A percentile compares a stretch with the other conserved stretches of the same genome.
phyloP scores from a whole-genome alignment of 2,888 invertebrate species.

The Neoitamus cyanurus region DNA sequence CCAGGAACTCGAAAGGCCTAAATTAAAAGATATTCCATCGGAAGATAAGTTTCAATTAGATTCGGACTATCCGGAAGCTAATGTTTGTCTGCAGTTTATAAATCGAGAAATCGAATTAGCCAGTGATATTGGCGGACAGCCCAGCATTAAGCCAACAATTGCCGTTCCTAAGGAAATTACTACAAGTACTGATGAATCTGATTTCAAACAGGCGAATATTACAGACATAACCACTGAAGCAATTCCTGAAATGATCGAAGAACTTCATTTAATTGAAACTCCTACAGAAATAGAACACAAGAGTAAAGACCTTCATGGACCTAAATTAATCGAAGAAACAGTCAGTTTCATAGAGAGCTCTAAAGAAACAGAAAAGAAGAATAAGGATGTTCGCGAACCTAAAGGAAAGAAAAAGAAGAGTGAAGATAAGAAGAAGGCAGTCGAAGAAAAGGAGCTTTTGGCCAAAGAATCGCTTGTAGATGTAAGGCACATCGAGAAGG shows the following conservation, averaged over 20 bases:
- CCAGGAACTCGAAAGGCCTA: not conserved
- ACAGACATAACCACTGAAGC: not conserved
- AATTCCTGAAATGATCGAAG: not conserved
- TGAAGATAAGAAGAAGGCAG: constrained; percentile 19
- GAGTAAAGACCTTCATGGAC: not conserved
- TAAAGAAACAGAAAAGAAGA: not conserved
- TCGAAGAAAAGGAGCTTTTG: not conserved
- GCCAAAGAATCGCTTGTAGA: not conserved
- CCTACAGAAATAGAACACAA: not conserved
- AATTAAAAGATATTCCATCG: not conserved
- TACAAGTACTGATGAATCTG: not conserved
- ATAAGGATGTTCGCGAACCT: not conserved
- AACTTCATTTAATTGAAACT: not conserved
- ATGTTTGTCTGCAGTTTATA: not conserved
- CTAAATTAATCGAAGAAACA: not conserved
- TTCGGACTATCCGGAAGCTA: not conserved
- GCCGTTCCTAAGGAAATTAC: not conserved
- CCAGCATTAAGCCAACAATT: not conserved
- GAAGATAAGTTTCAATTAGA: not conserved
- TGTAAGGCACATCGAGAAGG: constrained; percentile 9
- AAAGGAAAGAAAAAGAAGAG: not conserved
- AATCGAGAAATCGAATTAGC: not conserved
- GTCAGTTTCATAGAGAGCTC: not conserved
- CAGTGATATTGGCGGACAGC: not conserved
- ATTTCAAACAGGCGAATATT: not conserved